phyloP scores from a whole-genome alignment of 2,113 vertebrate species.

The Tiliqua scincoides region DNA sequence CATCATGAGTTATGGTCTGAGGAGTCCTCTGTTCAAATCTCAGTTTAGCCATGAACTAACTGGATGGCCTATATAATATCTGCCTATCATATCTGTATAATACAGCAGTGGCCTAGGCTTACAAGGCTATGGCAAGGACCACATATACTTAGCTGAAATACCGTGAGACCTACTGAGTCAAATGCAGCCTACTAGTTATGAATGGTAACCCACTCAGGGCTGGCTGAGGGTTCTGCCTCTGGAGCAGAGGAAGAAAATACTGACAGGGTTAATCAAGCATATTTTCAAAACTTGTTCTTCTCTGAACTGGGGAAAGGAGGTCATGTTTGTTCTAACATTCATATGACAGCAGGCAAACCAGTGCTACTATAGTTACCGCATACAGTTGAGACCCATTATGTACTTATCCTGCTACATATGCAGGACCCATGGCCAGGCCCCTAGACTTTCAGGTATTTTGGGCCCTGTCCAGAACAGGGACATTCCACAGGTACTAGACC shows the following conservation, averaged over 20 bases:
- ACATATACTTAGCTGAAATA: background rate
- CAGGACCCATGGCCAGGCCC: too few relatives aligned
- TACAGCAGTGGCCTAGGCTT: background rate
- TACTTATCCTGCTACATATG: background rate
- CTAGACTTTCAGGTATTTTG: too few relatives aligned
- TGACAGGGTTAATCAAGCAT: background rate
- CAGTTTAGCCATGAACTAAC: background rate
- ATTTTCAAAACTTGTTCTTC: background rate
- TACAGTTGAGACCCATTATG: background rate
- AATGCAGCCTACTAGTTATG: background rate
- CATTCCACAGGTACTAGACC: too few relatives aligned
- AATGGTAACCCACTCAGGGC: background rate
- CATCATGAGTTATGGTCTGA: background rate
- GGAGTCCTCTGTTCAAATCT: background rate
- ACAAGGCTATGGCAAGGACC: background rate
- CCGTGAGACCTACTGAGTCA: background rate
- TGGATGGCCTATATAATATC: background rate
- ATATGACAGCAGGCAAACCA: background rate
- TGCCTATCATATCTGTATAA: background rate
- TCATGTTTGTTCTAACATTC: background rate
- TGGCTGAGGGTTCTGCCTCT: background rate
- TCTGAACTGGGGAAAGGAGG: too few relatives aligned
- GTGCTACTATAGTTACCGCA: background rate
- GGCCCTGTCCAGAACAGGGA: too few relatives aligned
- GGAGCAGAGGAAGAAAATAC: background rate